Evolutionary conservation across 2,888 invertebrate species (phyloP).

Genomic region (Vesta saturnalis): DNA sequence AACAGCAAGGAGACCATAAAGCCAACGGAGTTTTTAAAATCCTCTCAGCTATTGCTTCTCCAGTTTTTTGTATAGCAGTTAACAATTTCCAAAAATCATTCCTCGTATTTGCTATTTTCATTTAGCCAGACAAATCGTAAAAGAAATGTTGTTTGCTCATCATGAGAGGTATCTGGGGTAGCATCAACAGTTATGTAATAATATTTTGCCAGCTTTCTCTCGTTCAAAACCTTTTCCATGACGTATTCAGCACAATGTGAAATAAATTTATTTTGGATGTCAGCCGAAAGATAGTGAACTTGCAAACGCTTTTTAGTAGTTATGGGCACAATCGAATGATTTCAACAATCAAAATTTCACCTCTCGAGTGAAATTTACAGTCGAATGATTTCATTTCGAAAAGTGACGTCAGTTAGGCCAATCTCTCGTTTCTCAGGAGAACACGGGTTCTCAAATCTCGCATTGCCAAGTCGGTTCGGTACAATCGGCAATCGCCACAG

Average conservation of each 20-base stretch:
- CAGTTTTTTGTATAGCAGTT: not conserved
- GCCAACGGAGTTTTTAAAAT: not conserved
- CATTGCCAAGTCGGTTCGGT: no score
- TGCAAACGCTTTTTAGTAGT: no score
- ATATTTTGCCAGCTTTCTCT: not conserved
- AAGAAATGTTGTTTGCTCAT: not conserved
- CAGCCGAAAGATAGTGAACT: not conserved
- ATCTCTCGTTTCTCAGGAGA: no score
- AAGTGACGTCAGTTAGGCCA: no score
- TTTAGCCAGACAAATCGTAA: not conserved
- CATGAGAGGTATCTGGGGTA: not conserved
- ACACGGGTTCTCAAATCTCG: no score
- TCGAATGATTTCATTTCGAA: no score
- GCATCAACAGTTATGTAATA: not conserved
- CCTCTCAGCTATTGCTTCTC: not conserved
- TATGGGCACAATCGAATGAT: no score
- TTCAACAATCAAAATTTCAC: no score
- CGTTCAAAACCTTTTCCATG: not conserved
- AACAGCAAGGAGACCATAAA: not conserved
- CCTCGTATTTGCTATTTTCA: not conserved
- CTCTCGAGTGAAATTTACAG: no score
- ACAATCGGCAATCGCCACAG: no score
- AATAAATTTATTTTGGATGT: not conserved
- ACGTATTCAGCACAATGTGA: not conserved
- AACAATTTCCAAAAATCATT: not conserved